Percentiles rank a stretch among this genome's conserved stretches.
These are phyloP conservation scores for Schizotus pectinicornis DNA, from an alignment of 2,888 invertebrate species.

Conservation along the genomic window DNA sequence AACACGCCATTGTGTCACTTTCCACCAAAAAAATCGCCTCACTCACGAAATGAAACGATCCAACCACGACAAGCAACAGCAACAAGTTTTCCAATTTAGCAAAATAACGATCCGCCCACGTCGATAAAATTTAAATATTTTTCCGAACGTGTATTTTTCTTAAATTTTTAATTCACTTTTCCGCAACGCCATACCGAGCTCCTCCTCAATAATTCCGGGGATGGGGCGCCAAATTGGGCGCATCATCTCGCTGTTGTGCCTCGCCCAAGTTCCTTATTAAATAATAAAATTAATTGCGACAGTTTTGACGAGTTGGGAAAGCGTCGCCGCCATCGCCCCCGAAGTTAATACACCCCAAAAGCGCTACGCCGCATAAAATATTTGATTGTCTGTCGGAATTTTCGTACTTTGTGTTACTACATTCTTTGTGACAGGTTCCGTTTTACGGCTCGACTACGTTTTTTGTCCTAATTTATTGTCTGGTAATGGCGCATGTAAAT, in stretches of 20 bases:
- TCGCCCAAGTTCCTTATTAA: constrained; percentile 44
- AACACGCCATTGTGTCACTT: too few species aligned
- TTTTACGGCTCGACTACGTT: not conserved
- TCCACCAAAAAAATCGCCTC: too few species aligned
- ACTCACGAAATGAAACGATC: too few species aligned
- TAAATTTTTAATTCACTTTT: constrained; percentile 15
- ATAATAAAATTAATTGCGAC: constrained; percentile 48
- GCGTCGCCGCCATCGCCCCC: constrained; percentile 27
- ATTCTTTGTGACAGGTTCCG: not conserved
- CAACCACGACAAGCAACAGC: too few species aligned
- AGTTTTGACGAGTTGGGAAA: constrained; percentile 41
- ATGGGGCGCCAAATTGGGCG: constrained; percentile 17
- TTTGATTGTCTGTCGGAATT: not conserved
- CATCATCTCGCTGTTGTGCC: constrained; percentile 34
- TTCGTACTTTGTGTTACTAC: constrained; percentile 3
- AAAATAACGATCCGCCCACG: too few species aligned
- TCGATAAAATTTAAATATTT: too few species aligned
- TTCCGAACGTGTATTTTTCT: not conserved
- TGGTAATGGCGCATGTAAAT: not conserved
- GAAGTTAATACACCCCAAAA: constrained; percentile 34
- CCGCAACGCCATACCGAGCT: not conserved
- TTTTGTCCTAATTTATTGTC: not conserved
- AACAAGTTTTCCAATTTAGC: too few species aligned
- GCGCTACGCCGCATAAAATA: constrained; percentile 17
- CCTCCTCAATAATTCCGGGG: not conserved